phyloP scores from a whole-genome alignment of 2,888 invertebrate genomes.

The Cosmopolites sordidus region DNA sequence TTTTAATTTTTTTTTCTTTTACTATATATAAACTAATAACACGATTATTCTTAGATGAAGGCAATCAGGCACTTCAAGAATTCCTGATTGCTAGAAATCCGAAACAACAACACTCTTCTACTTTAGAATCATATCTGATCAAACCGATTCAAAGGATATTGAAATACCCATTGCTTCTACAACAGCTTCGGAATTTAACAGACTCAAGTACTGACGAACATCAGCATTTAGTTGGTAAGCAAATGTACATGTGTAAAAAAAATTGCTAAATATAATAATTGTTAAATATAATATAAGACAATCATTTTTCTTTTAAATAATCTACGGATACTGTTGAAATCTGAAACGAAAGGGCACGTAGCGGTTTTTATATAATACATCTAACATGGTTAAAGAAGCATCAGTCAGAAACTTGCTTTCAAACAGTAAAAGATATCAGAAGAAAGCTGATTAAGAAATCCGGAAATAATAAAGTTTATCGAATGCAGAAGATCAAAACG shows the following conservation, averaged over 20 bases:
- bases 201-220: slow-evolving; percentile 91
- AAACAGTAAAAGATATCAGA: too few species aligned
- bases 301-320: too few species aligned
- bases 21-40: neutral
- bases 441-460: too few species aligned
- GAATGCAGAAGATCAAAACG: too few species aligned
- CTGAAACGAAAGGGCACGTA: too few species aligned
- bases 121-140: slow-evolving; percentile 95
- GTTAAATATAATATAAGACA: too few species aligned
- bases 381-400: too few species aligned
- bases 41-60: slow-evolving; percentile 68
- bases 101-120: slow-evolving; percentile 93
- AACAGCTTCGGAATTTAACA: slow-evolving; percentile 91
- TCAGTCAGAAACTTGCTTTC: too few species aligned
- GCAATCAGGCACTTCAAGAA: slow-evolving; percentile 93
- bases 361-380: too few species aligned
- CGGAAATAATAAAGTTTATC: too few species aligned
- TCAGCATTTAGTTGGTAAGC: slow-evolving; percentile 82
- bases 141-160: slow-evolving; percentile 98
- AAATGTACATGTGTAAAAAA: too few species aligned
- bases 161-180: slow-evolving; percentile 91
- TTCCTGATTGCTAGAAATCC: slow-evolving; percentile 93
- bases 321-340: too few species aligned
- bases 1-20: neutral
- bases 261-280: slow-evolving; percentile 15